Percentiles rank a stretch among this genome's conserved stretches.
Conservation (phyloP, 2,113 vertebrate species). For the Aepyceros melampus region DNA sequence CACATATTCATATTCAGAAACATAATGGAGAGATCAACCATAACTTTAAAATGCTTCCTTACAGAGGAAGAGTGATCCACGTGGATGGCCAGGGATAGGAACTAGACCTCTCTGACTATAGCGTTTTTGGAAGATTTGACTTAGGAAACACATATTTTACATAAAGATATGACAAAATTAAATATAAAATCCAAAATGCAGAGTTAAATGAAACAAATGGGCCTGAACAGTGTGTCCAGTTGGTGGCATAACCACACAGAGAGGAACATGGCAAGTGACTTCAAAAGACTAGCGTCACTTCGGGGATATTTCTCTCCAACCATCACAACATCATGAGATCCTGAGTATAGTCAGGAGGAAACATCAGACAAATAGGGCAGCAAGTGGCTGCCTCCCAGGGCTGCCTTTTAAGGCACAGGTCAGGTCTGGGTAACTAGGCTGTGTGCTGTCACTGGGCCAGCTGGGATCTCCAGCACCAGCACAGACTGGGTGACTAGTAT, state of each 20-base stretch:
- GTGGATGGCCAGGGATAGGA: background rate
- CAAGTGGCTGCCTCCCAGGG: accelerated
- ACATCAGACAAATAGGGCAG: accelerated
- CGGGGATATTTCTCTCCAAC: accelerated
- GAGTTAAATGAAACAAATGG: background rate
- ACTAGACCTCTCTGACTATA: background rate
- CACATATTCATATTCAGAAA: background rate
- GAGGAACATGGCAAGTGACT: background rate
- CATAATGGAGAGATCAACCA: background rate
- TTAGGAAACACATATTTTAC: background rate
- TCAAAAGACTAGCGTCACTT: background rate
- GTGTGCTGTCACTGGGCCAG: background rate
- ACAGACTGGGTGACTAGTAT: background rate
- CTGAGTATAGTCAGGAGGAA: background rate
- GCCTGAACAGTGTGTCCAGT: background rate
- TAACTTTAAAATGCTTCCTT: background rate
- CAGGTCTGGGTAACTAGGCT: background rate
- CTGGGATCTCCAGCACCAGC: accelerated
- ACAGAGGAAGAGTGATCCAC: background rate
- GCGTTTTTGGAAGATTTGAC: background rate
- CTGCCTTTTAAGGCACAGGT: background rate
- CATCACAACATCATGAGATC: accelerated
- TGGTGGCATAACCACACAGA: background rate
- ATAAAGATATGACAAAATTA: background rate
- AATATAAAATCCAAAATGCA: background rate